These are phyloP conservation scores for Dascyllus trimaculatus DNA, from an alignment of 2,113 vertebrate species.

Conservation along the genomic window DNA sequence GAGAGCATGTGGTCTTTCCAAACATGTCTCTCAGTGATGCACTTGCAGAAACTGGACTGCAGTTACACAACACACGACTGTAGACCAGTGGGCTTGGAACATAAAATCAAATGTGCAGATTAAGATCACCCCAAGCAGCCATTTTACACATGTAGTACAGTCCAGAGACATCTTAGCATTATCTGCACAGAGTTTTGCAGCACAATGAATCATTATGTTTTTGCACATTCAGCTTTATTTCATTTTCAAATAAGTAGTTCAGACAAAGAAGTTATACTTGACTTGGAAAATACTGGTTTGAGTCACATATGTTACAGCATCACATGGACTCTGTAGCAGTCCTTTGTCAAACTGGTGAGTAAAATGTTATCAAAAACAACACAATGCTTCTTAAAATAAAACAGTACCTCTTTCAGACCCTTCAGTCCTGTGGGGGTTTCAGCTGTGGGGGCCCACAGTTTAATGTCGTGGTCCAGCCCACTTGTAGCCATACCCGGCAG, in stretches of 20 bases:
- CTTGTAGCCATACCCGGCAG: constrained; percentile 94
- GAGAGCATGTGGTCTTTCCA: neutral
- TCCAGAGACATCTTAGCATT: neutral
- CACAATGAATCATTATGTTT: neutral
- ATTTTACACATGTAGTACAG: neutral
- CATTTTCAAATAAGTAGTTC: too few species aligned
- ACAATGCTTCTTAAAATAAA: neutral
- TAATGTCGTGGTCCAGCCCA: constrained; percentile 94
- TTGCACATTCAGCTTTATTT: neutral
- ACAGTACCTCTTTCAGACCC: constrained; percentile 90
- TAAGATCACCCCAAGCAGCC: too few species aligned
- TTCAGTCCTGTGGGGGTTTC: constrained; percentile 89
- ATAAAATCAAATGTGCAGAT: too few species aligned
- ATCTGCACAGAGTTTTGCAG: neutral
- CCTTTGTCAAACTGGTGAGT: too few species aligned
- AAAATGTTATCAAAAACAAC: too few species aligned
- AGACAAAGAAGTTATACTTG: too few species aligned
- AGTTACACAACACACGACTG: neutral
- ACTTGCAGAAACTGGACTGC: neutral
- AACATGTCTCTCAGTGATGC: neutral
- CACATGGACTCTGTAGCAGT: too few species aligned
- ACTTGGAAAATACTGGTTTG: too few species aligned
- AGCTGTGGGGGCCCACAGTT: constrained; percentile 95
- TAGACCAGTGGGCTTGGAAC: too few species aligned
- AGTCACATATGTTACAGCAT: too few species aligned